Percentiles rank a stretch among this genome's conserved stretches.
Evolutionary conservation across 2,797 vertebrate species (phyloP).

Genomic region (Morus bassanus): DNA sequence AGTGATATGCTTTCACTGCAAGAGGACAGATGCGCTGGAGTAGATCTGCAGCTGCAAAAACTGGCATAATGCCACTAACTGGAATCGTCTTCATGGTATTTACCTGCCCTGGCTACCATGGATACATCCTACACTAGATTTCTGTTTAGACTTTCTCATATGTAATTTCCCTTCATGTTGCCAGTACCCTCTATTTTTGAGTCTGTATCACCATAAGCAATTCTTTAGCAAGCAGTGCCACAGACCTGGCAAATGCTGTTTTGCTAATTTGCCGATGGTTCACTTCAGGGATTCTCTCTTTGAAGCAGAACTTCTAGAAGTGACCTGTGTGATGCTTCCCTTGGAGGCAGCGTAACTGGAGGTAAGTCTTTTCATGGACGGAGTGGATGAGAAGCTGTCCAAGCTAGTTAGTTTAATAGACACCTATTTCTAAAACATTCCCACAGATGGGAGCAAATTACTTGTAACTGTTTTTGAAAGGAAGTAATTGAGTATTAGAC

Average conservation of each 20-base stretch:
- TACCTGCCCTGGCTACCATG: background rate
- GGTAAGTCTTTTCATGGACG: background rate
- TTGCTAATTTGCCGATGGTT: background rate
- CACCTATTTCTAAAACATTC: background rate
- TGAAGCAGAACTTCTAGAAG: conserved; percentile 4
- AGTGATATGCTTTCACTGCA: background rate
- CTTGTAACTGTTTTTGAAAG: background rate
- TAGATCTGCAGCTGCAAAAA: background rate
- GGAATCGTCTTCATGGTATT: background rate
- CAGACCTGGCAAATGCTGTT: background rate
- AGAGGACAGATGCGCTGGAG: background rate
- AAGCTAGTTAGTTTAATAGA: background rate
- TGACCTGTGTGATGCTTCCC: background rate
- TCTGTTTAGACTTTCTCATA: background rate
- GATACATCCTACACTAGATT: background rate
- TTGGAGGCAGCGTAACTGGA: background rate
- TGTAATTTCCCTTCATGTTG: background rate
- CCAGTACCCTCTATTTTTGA: background rate
- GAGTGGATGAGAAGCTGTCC: background rate
- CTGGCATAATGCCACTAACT: background rate
- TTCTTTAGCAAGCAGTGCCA: background rate
- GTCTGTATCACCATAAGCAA: background rate
- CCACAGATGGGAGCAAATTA: background rate
- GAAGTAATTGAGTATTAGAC: conserved; percentile 11
- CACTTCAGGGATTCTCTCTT: background rate